These are phyloP conservation scores for Calvadosia cruxmelitensis DNA, from an alignment of 30 jellyfish, hydroid and myxozoan genomes.

Conservation along the genomic window DNA sequence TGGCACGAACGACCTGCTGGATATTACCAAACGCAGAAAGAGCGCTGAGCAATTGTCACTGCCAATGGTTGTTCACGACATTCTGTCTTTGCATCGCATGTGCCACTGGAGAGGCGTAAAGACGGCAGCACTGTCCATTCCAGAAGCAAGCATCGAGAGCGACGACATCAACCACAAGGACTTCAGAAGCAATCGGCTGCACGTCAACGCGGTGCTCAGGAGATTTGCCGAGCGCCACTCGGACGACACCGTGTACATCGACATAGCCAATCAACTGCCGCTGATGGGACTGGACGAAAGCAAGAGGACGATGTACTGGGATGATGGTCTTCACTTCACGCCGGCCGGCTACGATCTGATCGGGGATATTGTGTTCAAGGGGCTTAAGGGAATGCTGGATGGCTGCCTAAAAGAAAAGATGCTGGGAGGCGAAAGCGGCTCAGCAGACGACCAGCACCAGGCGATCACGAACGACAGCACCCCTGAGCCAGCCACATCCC, in stretches of 20 bases:
- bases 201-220: slow-evolving; percentile 15
- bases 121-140: slow-evolving; percentile 59
- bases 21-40: slow-evolving; percentile 16
- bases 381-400: slow-evolving; percentile 3
- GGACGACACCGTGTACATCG: slow-evolving; percentile 15
- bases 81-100: slow-evolving; percentile 22
- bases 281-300: background rate
- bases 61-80: slow-evolving; percentile 6
- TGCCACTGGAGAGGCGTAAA: slow-evolving; percentile 40
- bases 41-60: background rate
- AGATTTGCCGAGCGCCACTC: slow-evolving; percentile 11
- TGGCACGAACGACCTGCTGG: slow-evolving; percentile 62
- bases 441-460: slow-evolving; percentile 3
- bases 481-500: too few species aligned
- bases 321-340: slow-evolving; percentile 67
- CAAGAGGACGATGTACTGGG: slow-evolving; percentile 25
- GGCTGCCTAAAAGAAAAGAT: background rate
- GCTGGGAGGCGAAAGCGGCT: slow-evolving; percentile 1
- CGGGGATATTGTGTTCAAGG: slow-evolving; percentile 33
- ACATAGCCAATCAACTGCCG: slow-evolving; percentile 18
- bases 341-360: slow-evolving; percentile 55
- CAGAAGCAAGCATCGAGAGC: slow-evolving; percentile 44
- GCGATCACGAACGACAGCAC: too few species aligned
- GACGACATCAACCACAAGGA: background rate
- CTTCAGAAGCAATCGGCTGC: slow-evolving; percentile 12